Percentiles rank a stretch among this genome's conserved stretches.
phyloP scores from a whole-genome alignment of 2,113 vertebrate genomes.

The Sphyrna mokarran region DNA sequence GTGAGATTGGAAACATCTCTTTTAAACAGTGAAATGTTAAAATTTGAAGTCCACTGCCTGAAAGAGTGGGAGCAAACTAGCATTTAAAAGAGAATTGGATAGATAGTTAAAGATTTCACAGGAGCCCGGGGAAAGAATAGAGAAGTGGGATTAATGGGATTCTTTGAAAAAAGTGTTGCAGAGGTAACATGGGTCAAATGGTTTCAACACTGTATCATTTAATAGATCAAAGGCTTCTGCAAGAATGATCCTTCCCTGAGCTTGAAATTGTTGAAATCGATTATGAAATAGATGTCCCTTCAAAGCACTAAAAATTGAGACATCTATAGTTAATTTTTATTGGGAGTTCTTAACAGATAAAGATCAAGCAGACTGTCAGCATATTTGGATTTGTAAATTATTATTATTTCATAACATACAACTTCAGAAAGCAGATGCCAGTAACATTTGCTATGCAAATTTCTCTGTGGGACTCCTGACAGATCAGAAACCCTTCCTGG shows the following conservation, averaged over 20 bases:
- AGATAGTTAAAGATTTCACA: background rate
- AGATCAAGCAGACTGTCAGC: background rate
- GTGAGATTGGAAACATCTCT: background rate
- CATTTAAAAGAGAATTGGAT: background rate
- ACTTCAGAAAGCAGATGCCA: constrained; percentile 28
- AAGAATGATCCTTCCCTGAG: background rate
- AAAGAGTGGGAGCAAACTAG: background rate
- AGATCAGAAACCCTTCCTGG: background rate
- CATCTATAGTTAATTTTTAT: background rate
- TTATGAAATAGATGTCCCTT: constrained; percentile 1
- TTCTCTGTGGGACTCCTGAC: background rate
- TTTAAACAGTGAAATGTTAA: background rate
- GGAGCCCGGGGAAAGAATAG: background rate
- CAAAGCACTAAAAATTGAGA: background rate
- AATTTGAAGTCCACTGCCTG: background rate
- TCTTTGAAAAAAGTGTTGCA: background rate
- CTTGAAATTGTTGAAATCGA: background rate
- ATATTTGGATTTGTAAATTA: constrained; percentile 7
- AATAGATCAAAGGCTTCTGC: background rate
- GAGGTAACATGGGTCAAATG: background rate
- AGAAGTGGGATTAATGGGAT: background rate
- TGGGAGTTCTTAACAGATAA: background rate
- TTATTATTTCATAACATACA: background rate
- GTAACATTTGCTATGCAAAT: constrained; percentile 27
- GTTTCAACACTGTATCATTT: background rate